Evolutionary conservation across 2,888 invertebrate species (phyloP).

Genomic region (Andrena marginata): DNA sequence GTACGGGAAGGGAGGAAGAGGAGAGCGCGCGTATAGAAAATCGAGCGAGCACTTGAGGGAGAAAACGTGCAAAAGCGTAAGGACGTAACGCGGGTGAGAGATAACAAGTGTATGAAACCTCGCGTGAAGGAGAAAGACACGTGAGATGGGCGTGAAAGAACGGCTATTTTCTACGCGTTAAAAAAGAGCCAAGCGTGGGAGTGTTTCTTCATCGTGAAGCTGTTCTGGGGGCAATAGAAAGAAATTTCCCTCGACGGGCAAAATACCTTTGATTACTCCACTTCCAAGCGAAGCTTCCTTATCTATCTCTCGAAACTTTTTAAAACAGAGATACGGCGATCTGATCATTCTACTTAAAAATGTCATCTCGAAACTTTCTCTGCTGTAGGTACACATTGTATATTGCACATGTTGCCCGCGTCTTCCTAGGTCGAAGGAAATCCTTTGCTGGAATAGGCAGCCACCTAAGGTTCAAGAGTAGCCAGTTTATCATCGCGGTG

Average conservation of each 20-base stretch:
- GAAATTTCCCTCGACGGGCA: constrained; percentile 5
- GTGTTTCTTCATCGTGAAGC: background rate
- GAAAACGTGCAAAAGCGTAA: constrained; percentile 54
- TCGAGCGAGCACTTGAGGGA: constrained; percentile 42
- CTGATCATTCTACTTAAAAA: background rate
- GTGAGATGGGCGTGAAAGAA: constrained; percentile 12
- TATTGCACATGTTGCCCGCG: background rate
- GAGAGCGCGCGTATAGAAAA: constrained; percentile 38
- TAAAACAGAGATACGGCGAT: too few relatives aligned
- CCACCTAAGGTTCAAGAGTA: constrained; percentile 1
- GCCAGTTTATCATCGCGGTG: constrained; percentile 35
- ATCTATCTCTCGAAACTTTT: too few relatives aligned
- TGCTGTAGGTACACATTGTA: background rate
- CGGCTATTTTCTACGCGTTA: constrained; percentile 30
- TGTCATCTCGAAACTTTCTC: background rate
- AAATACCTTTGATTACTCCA: background rate
- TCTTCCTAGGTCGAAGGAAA: background rate
- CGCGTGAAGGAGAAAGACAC: constrained; percentile 35
- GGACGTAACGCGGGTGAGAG: constrained; percentile 53
- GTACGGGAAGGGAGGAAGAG: constrained; percentile 1
- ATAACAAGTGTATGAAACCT: constrained; percentile 41
- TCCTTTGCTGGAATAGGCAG: constrained; percentile 2
- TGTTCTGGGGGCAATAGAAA: background rate
- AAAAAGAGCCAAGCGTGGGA: constrained; percentile 30
- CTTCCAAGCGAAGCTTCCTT: too few relatives aligned